A percentile compares a stretch with the other conserved stretches of the same genome.
Evolutionary conservation across 2,888 invertebrate genomes (phyloP).

Genomic region (Amphipyra tragopoginis): DNA sequence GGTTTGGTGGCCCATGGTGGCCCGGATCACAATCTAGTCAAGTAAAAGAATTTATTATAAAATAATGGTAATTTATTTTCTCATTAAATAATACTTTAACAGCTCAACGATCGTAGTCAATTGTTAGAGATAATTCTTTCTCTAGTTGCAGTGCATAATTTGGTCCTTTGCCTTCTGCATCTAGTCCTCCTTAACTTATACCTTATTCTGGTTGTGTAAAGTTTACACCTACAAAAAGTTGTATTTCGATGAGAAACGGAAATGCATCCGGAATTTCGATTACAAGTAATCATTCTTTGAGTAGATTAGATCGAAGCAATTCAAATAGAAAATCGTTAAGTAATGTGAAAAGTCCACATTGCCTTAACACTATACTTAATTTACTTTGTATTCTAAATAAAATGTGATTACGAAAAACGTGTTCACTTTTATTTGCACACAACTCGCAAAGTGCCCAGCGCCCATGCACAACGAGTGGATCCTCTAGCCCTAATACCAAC

Average conservation of each 20-base stretch:
- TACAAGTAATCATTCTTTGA: no score
- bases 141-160: background rate
- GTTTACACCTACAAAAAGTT: no score
- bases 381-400: background rate
- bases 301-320: no score
- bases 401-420: background rate
- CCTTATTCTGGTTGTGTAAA: no score
- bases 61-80: conserved; percentile 39
- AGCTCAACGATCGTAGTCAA: conserved; percentile 6
- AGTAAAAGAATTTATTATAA: no score
- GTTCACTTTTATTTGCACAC: conserved; percentile 15
- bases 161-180: background rate
- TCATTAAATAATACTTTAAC: conserved; percentile 34
- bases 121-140: background rate
- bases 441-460: conserved; percentile 4
- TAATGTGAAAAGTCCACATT: no score
- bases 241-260: no score
- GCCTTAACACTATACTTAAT: no score
- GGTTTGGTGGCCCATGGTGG: no score
- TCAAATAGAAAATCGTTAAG: no score
- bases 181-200: background rate
- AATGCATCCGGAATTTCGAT: no score
- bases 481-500: conserved; percentile 52
- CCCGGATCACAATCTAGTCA: no score
- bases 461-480: conserved; percentile 30